Base-by-base conservation (phyloP, 2,888 invertebrate genomes). In the Parasteatoda lunata region DNA sequence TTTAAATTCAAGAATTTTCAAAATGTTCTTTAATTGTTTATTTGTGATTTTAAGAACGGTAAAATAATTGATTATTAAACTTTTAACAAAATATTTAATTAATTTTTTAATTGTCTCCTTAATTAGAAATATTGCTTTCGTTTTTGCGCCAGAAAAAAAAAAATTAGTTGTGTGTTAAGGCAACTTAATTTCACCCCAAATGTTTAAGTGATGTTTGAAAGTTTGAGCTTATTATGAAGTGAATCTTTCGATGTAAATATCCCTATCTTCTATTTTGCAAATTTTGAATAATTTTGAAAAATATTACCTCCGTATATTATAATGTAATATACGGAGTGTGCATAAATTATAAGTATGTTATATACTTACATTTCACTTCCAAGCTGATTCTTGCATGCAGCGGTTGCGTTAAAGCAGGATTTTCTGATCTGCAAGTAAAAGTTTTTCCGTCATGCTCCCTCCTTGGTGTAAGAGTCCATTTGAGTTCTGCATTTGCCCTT, bases 391-490 rank as follows among this genome's bases (percentile, higher is more conserved):
- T 95, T 4, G 96, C 95, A 78, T 95, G 95, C 91, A 95, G 94
- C 91, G 97, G 97, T 0, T 96, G 95, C 89, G 96, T 94, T 91
- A 97, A 96, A 3, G 97, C 97, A 0, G 96, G 73, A 96, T 97
- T 93, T 92, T 90, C 90, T 7, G 92, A 92, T 48, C 97, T 97
- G 91, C 98, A 98, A 5, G 96, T 96, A 91, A 97, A 96, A 0
- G 95, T 96, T 89, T 96, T 96, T 91, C 97, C 97, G 92, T 98
- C 96, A 91, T 98, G 97, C 83, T 96, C 95, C 91, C 96, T 95
- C 90, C 96, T 94, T 0, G 98, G 97, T 71, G 96, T 96, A 89
- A 98, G 93, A 88, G 95, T 96, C 78, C 98, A 94, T 69, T 95
- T 94, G 11, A 97, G 97, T 90, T 95, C 95, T 71, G 97, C 96